These are phyloP conservation scores for Tigriopus californicus DNA, from an alignment of 2,888 invertebrate species.

Conservation along the genomic window DNA sequence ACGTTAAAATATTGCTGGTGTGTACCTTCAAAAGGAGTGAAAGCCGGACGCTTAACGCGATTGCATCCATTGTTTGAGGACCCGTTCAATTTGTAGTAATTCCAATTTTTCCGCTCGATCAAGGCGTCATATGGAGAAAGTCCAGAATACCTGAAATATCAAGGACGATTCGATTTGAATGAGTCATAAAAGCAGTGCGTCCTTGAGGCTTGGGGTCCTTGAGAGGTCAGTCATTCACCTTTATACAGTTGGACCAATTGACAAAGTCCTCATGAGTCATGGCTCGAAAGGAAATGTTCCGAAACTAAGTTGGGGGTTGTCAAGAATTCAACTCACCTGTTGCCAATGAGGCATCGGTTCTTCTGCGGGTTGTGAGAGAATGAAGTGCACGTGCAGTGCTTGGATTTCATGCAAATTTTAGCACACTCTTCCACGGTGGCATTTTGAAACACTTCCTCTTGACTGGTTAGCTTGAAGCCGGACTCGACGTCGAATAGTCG, in stretches of 20 bases:
- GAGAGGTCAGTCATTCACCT: not conserved
- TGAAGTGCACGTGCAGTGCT: conserved; percentile 8
- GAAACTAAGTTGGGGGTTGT: not conserved
- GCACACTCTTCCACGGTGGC: conserved; percentile 9
- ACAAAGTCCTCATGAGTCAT: not conserved
- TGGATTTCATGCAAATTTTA: conserved; percentile 5
- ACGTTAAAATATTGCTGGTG: too few relatives aligned
- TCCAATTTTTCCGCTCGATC: not conserved
- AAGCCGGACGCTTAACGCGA: conserved; percentile 2
- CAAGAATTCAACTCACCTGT: not conserved
- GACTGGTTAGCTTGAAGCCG: conserved; percentile 3
- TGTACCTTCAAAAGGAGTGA: conserved; percentile 7
- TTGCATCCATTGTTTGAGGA: not conserved
- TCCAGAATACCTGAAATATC: too few relatives aligned
- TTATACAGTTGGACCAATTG: not conserved
- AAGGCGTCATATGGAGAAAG: not conserved
- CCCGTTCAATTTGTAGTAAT: not conserved
- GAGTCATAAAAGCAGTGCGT: too few relatives aligned
- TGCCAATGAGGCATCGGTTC: conserved; percentile 6
- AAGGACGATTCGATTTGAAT: too few relatives aligned
- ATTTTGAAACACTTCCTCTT: not conserved
- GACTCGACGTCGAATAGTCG: not conserved
- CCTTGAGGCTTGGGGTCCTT: not conserved
- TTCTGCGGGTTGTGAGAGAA: not conserved
- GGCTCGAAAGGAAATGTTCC: too few relatives aligned